Evolutionary conservation across 35 echinoderm and acorn worm species (phyloP).

Genomic region (Ptychodera flava): DNA sequence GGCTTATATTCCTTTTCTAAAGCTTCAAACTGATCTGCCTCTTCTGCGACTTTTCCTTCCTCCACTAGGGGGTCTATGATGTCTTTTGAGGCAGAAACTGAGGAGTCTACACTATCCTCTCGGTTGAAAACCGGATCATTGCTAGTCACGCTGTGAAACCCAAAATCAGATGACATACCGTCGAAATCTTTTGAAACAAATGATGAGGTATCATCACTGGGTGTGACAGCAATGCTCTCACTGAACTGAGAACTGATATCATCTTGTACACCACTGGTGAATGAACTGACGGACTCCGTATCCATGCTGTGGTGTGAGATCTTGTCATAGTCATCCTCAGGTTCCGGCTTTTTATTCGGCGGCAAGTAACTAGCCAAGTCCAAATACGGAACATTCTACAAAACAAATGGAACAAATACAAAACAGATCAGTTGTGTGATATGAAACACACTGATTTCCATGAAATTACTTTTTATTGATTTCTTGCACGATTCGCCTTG

Average conservation of each 20-base stretch:
- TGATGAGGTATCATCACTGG: background rate
- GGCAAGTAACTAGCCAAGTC: slow-evolving; percentile 93
- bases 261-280: background rate
- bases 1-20: slow-evolving; percentile 8
- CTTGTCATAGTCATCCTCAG: background rate
- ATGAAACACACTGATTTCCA: too few relatives aligned
- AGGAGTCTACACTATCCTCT: background rate
- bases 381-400: slow-evolving; percentile 90
- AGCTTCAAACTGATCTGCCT: background rate
- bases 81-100: background rate
- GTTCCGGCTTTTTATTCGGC: slow-evolving; percentile 16
- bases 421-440: too few relatives aligned
- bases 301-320: background rate
- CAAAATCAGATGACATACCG: background rate
- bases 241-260: background rate
- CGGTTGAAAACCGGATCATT: background rate
- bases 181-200: background rate
- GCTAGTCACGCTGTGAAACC: background rate
- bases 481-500: too few relatives aligned
- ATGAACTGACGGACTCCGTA: too few relatives aligned
- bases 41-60: background rate
- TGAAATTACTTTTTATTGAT: too few relatives aligned
- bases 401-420: slow-evolving; percentile 14
- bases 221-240: background rate
- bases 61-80: background rate